Evolutionary conservation across 1,140 invertebrate genomes (phyloP).

Genomic region (Drosophila asahinai): DNA sequence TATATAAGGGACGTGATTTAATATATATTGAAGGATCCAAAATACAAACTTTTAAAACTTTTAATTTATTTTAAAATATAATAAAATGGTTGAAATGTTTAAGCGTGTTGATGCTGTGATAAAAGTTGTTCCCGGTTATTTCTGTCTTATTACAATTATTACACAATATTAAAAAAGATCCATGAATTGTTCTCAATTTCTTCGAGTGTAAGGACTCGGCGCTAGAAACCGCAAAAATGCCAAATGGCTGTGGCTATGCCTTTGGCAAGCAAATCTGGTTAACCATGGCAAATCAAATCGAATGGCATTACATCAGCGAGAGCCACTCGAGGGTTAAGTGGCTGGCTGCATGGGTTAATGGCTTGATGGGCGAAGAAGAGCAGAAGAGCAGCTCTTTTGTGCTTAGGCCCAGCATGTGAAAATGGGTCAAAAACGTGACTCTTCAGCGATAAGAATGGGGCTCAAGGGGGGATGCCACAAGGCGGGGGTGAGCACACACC

Average conservation of each 20-base stretch:
- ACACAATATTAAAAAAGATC: too few species aligned
- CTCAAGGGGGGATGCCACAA: neutral
- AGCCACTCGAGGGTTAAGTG: conserved; percentile 54
- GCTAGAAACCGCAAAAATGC: conserved; percentile 43
- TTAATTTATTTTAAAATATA: too few species aligned
- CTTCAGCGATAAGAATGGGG: conserved; percentile 34
- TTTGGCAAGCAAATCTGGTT: conserved; percentile 46
- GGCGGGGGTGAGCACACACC: conserved; percentile 1
- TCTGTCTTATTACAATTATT: too few species aligned
- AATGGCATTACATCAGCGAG: conserved; percentile 57
- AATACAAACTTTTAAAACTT: too few species aligned
- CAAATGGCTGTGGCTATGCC: conserved; percentile 31
- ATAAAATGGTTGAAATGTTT: too few species aligned
- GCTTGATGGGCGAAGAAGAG: conserved; percentile 13
- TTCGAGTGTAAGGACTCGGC: conserved; percentile 12
- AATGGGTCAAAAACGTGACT: conserved; percentile 57
- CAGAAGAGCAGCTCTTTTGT: conserved; percentile 26
- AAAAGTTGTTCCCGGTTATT: too few species aligned
- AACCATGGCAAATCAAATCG: conserved; percentile 54
- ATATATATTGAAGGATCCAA: too few species aligned
- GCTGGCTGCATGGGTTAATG: conserved; percentile 53
- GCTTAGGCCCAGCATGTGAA: conserved; percentile 40
- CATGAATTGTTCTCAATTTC: neutral
- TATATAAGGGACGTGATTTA: too few species aligned
- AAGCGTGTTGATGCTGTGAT: too few species aligned